Base-by-base conservation (phyloP, 2,797 vertebrate genomes). In the Parauchenoglanis punctatus region DNA sequence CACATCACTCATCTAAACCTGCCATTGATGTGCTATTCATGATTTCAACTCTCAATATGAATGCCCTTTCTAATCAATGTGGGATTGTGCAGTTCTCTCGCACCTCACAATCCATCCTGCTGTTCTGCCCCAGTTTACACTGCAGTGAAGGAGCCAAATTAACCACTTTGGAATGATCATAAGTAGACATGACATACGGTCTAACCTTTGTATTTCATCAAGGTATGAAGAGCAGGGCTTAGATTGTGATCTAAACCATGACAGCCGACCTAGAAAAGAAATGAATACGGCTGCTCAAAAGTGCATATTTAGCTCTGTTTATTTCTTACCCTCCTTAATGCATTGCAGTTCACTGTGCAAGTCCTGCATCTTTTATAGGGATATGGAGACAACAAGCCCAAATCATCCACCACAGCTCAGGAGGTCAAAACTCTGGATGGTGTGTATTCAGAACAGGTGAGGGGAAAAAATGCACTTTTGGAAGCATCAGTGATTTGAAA, bases 341-440 rank as follows among this genome's bases (percentile, higher is more conserved):
- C 6, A 25, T 15, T 46, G 7, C 10, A 65, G 73, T 40, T 17
- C 46, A 68, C 15, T 84, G 31, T 56, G 7, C 8, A 56, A 65
- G 44, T 78, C 1, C 20, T 70, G 20, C 81, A 35, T 44, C 0
- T 23, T 90, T 7, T 88, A 61, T 90, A 99, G 98, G 98, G 98
- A 10, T 99, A 99, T 0, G 98, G 98, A 90, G 98, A 99, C 92
- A 98, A 97, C 93, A 99, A 99, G 88, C 97, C 98, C 72, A 99
- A 99, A 90, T 99, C 98, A 0, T 99, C 98, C 5, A 99, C 98
- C 0, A 97, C 97, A 0, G 97, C 98, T 28, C 98, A 99, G 87
- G 98, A 99, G 94, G 97, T 99, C 78, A 99, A 98, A 94, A 99
- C 97, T 4, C 88, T 99, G 93, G 98, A 99, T 0, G 97, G 98